Conservation (phyloP, 1,140 invertebrate species). For the Magallana angulata region DNA sequence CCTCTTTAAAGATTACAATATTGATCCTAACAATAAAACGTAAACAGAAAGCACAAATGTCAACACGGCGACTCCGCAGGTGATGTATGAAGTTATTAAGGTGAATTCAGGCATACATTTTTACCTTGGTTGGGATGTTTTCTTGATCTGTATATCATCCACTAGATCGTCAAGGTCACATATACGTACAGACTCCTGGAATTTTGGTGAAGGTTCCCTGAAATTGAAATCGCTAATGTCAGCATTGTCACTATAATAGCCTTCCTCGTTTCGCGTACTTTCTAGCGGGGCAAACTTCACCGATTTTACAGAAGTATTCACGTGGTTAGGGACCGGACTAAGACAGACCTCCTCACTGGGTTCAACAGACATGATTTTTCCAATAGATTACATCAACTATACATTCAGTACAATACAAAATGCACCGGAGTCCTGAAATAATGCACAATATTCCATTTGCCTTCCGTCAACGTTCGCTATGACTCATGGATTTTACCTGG, state of each 20-base stretch:
- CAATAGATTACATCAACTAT: background rate
- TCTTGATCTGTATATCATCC: background rate
- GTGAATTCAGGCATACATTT: constrained; percentile 21
- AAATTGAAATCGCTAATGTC: background rate
- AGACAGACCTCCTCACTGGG: background rate
- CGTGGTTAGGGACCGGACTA: background rate
- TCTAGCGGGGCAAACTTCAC: constrained; percentile 16
- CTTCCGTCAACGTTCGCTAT: constrained; percentile 20
- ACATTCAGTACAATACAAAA: background rate
- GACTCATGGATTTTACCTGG: constrained; percentile 19
- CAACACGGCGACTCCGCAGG: background rate
- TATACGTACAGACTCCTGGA: background rate
- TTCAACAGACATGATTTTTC: constrained; percentile 14
- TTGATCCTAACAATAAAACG: constrained; percentile 11
- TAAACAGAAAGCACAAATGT: constrained; percentile 38
- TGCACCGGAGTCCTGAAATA: background rate
- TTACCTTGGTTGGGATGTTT: background rate
- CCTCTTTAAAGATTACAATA: constrained; percentile 31
- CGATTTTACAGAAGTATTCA: constrained; percentile 5
- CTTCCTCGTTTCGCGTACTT: background rate
- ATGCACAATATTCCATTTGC: constrained; percentile 20
- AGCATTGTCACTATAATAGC: background rate
- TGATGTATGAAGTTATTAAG: constrained; percentile 18
- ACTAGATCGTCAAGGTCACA: constrained; percentile 26
- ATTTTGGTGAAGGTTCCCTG: background rate